Evolutionary conservation across 2,888 invertebrate species (phyloP), one percentile per base, ranked within the genome.

Genomic region (Beris morrisii): DNA sequence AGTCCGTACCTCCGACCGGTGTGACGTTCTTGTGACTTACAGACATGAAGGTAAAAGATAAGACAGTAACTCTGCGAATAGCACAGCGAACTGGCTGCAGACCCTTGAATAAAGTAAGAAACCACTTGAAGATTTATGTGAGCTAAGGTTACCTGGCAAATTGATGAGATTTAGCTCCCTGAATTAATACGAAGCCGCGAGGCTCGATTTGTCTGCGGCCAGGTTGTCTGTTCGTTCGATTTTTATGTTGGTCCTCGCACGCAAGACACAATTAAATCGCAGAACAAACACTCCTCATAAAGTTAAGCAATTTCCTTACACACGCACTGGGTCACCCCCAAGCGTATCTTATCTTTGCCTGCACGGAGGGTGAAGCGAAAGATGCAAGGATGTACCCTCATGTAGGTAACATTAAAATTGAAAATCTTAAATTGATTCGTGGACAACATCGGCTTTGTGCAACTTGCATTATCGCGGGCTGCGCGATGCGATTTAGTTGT

Each of bases 101-200:
- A 50, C 65, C 59, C 55, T 65, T 59, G 38, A 5, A 45, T 46
- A 64, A 38, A 28, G 54, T 53, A 32, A 32, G 38, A 55, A 48
- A 55, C 53, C 58, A 48, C 53, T 50, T 15, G 59, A 59, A 64
- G 67, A 59, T 58, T 63, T 54, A 58, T 58, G 58, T 32, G 30
- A 64, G 58, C 56, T 32, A 48, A 28, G 43, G 64, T 28, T 61
- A 55, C 43, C 59, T 50, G 65, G 65, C 59, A 59, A 65, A 55
- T 68, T 68, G 65, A 68, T 68, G 67, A 65, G 65, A 50, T 65
- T 65, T 44, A 32, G 61, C 44, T 50, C 50, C 65, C 54, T 52
- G 67, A 65, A 67, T 67, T 67, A 58, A 65, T 67, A 50, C 30
- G 30, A 54, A 63, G 65, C 61, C 61, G 50, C 67, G 64, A 43